Evolutionary conservation across 2,113 vertebrate species (phyloP).

Genomic region (Gymnorhina tibicen): DNA sequence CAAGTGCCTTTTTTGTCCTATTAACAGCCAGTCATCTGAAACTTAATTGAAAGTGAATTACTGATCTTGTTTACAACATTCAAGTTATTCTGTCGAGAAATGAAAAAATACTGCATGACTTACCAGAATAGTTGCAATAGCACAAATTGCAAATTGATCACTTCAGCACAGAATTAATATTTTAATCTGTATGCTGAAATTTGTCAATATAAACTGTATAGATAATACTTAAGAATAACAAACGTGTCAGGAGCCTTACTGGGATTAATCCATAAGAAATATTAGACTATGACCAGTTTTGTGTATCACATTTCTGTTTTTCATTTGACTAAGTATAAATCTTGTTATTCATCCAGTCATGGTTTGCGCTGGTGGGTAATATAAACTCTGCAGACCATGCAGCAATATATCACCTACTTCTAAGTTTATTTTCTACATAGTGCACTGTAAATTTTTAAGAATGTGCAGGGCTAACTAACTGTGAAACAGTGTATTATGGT

Average conservation of each 20-base stretch:
- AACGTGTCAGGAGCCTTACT: not conserved
- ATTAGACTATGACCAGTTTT: not conserved
- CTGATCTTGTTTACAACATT: not conserved
- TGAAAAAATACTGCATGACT: not conserved
- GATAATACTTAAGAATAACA: not conserved
- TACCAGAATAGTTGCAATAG: not conserved
- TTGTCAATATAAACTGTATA: not conserved
- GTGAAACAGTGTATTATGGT: not conserved
- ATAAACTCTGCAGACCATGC: not conserved
- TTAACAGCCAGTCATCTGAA: not conserved
- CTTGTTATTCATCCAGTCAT: not conserved
- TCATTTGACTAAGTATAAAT: not conserved
- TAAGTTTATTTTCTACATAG: not conserved
- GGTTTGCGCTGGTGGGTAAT: not conserved
- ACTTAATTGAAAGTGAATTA: not conserved
- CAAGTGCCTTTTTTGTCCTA: not conserved
- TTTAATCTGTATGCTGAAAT: not conserved
- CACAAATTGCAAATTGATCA: not conserved
- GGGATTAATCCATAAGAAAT: not conserved
- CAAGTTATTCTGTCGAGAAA: not conserved
- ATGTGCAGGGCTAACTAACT: not conserved
- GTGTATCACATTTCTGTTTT: not conserved
- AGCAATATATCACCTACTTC: not conserved
- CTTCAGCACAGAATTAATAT: not conserved
- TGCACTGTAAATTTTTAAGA: not conserved